Evolutionary conservation across 2,113 vertebrate genomes (phyloP).

Genomic region (Clarias gariepinus): DNA sequence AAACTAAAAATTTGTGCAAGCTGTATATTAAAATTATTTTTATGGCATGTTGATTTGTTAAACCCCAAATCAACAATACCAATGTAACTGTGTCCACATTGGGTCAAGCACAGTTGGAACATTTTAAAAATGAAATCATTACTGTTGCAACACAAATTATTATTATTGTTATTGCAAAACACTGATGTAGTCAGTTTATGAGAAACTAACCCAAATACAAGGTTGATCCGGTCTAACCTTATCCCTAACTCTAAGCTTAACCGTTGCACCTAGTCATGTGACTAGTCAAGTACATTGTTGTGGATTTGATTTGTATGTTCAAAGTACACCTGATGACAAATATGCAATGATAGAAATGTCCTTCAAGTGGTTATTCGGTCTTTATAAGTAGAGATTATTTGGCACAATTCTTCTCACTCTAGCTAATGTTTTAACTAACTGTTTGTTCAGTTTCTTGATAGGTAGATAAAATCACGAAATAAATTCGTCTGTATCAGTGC

Average conservation of each 20-base stretch:
- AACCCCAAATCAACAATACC: not conserved
- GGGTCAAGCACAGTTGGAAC: not conserved
- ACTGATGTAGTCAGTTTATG: no score
- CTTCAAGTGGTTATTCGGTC: not conserved
- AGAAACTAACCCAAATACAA: not conserved
- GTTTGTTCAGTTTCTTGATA: not conserved
- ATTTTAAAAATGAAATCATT: not conserved
- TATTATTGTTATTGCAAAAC: not conserved
- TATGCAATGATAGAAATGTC: not conserved
- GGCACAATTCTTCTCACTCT: not conserved
- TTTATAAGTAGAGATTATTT: not conserved
- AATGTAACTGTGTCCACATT: not conserved
- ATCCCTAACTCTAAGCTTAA: not conserved
- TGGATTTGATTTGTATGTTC: not conserved
- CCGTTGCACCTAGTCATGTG: not conserved
- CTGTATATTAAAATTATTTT: not conserved
- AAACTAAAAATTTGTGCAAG: not conserved
- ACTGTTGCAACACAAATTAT: not conserved
- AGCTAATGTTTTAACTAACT: not conserved
- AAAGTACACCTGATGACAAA: not conserved
- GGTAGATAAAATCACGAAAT: not conserved
- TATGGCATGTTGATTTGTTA: not conserved
- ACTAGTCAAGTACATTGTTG: not conserved
- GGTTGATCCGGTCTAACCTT: not conserved
- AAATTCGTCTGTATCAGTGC: not conserved